A percentile compares a stretch with the other conserved stretches of the same genome.
phyloP scores from a whole-genome alignment of 2,797 vertebrate species.

The Pseudochirops corinnae region DNA sequence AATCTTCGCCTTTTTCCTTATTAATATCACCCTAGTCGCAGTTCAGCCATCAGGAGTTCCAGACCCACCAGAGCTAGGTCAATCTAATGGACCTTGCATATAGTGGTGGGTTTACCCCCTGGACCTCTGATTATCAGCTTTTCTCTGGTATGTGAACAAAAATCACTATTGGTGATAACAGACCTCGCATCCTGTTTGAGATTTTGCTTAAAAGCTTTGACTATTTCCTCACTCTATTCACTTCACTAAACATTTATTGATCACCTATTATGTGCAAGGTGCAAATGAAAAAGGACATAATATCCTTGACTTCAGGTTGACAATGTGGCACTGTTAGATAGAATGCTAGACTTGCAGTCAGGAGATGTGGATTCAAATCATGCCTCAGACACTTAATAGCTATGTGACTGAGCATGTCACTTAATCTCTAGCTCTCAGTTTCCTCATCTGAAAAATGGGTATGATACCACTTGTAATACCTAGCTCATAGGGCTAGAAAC shows the following conservation, averaged over 20 bases:
- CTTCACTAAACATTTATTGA: background rate
- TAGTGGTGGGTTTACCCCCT: background rate
- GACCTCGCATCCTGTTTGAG: background rate
- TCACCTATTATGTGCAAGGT: background rate
- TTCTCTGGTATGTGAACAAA: background rate
- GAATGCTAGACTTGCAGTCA: background rate
- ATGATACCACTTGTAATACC: background rate
- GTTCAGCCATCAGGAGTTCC: background rate
- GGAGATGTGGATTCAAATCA: background rate
- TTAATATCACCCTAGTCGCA: background rate
- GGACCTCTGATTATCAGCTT: background rate
- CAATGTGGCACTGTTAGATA: background rate
- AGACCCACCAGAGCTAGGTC: background rate
- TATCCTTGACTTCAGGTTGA: background rate
- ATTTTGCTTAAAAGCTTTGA: background rate
- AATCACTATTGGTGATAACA: background rate
- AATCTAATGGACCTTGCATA: background rate
- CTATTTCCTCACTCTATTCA: background rate
- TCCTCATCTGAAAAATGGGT: background rate
- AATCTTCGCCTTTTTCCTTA: background rate
- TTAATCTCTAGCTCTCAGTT: background rate
- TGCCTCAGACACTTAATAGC: background rate
- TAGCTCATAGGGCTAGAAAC: background rate
- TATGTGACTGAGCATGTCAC: background rate
- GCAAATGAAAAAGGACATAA: background rate